phyloP scores from a whole-genome alignment of 1,140 invertebrate species.

The Meloidogyne chitwoodi region DNA sequence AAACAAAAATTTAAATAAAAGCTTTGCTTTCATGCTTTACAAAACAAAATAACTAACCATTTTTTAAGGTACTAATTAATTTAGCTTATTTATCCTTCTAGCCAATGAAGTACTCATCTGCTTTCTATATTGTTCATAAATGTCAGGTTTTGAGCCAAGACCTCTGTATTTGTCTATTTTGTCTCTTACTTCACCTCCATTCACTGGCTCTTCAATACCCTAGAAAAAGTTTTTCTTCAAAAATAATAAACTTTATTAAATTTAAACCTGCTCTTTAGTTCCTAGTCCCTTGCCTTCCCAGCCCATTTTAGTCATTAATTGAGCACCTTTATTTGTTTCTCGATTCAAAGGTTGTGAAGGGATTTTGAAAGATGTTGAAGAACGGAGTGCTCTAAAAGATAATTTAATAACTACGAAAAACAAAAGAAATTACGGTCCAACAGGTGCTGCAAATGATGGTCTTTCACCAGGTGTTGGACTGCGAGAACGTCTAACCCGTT shows the following conservation, averaged over 20 bases:
- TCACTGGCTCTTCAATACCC: slow-evolving; percentile 40
- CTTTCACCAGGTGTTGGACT: slow-evolving; percentile 28
- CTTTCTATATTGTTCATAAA: slow-evolving; percentile 38
- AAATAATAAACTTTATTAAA: neutral
- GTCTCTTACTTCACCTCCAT: slow-evolving; percentile 30
- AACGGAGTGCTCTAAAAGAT: neutral
- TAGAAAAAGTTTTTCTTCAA: neutral
- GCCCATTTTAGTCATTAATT: slow-evolving; percentile 44
- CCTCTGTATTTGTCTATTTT: slow-evolving; percentile 25
- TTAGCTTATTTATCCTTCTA: no score
- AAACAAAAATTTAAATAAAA: no score
- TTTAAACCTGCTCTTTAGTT: slow-evolving; percentile 34
- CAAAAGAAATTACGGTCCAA: neutral
- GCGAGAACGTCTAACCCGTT: slow-evolving; percentile 15
- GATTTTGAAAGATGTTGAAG: slow-evolving; percentile 29
- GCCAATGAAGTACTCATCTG: slow-evolving; percentile 30
- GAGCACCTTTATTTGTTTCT: slow-evolving; percentile 39
- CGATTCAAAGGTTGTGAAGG: slow-evolving; percentile 29
- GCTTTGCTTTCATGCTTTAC: no score
- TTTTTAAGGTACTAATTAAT: no score
- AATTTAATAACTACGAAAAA: neutral
- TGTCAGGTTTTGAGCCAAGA: slow-evolving; percentile 35
- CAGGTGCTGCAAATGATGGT: slow-evolving; percentile 17
- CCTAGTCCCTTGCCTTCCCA: slow-evolving; percentile 45
- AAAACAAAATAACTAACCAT: no score